A percentile compares a stretch with the other conserved stretches of the same genome.
phyloP scores from a whole-genome alignment of 2,888 invertebrate genomes.

The Craniophora ligustri region DNA sequence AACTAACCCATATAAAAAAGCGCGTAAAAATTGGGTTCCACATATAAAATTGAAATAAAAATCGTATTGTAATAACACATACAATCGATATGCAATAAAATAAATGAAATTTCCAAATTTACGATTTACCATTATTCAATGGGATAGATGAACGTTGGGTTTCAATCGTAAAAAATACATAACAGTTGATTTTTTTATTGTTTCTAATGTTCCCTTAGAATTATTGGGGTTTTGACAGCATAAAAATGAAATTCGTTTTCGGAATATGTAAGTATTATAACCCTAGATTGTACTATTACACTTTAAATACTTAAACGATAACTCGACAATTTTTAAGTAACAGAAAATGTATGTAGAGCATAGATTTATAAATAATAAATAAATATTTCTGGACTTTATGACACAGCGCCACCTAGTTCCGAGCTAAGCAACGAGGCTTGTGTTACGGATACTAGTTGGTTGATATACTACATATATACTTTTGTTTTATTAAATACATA shows the following conservation, averaged over 20 bases:
- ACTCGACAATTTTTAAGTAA: too few relatives aligned
- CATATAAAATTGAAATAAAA: constrained; percentile 52
- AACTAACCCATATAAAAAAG: neutral
- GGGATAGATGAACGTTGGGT: constrained; percentile 34
- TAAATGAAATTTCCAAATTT: constrained; percentile 52
- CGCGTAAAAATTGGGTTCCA: constrained; percentile 9
- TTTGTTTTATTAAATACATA: too few relatives aligned
- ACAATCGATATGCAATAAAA: constrained; percentile 48
- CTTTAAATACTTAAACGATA: too few relatives aligned
- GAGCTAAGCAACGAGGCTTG: too few relatives aligned
- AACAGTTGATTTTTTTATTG: constrained; percentile 45
- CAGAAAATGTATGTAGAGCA: too few relatives aligned
- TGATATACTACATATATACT: too few relatives aligned
- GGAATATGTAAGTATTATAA: constrained; percentile 28
- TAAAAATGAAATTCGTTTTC: constrained; percentile 37
- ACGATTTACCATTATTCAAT: constrained; percentile 53
- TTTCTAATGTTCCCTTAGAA: constrained; percentile 38
- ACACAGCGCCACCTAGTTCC: too few relatives aligned
- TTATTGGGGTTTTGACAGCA: constrained; percentile 9
- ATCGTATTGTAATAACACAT: constrained; percentile 38
- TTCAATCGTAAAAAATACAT: constrained; percentile 47
- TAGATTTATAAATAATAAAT: too few relatives aligned
- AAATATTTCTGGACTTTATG: too few relatives aligned
- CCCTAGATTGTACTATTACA: neutral
- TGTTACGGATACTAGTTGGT: too few relatives aligned